Conservation (phyloP, 2,113 vertebrate species). For the Empidonax alnorum region DNA sequence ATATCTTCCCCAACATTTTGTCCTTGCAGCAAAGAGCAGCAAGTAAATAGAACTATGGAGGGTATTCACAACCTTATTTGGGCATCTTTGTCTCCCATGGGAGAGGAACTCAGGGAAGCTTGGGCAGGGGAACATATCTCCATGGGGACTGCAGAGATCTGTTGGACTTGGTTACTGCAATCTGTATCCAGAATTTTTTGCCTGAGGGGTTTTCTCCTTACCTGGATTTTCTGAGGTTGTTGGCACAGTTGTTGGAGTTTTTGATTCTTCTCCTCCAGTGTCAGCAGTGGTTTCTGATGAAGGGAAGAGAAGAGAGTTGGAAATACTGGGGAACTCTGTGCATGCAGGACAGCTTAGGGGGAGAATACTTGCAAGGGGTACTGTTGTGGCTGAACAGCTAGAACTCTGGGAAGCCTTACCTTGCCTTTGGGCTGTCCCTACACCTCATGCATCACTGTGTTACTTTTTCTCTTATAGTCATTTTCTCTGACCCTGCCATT, state of each 20-base stretch:
- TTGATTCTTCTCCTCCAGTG: too few species aligned
- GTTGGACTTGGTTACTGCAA: too few species aligned
- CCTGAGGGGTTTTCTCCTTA: not conserved
- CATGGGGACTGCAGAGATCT: too few species aligned
- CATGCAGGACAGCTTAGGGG: not conserved
- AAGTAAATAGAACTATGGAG: not conserved
- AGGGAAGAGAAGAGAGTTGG: not conserved
- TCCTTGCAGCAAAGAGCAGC: not conserved
- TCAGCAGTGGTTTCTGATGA: rapidly evolving
- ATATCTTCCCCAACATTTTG: not conserved
- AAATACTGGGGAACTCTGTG: too few species aligned
- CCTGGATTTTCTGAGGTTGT: not conserved
- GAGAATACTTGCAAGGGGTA: not conserved
- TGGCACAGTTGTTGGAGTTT: too few species aligned
- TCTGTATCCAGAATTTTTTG: not conserved
- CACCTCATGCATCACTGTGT: rapidly evolving
- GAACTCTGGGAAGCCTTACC: not conserved
- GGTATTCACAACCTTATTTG: not conserved
- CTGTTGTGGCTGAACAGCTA: not conserved
- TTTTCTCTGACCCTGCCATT: rapidly evolving
- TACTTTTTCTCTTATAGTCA: rapidly evolving
- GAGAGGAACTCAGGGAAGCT: too few species aligned
- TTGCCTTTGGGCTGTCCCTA: rapidly evolving
- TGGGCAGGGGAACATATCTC: too few species aligned
- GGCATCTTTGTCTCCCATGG: not conserved